Evolutionary conservation across 2,797 vertebrate species (phyloP).

Genomic region (Xyrichtys novacula): DNA sequence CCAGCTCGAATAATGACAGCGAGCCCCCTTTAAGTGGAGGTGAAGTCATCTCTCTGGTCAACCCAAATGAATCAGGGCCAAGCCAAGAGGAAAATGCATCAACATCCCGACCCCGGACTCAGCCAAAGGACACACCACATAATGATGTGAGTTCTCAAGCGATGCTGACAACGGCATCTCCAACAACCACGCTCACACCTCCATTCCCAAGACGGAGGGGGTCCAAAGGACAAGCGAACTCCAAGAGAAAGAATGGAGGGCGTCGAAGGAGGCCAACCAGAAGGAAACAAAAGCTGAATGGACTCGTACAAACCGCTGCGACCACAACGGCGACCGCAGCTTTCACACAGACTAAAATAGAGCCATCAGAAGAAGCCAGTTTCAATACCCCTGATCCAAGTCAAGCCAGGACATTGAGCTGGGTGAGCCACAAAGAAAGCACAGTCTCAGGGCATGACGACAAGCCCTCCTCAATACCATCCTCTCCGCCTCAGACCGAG

Average conservation of each 20-base stretch:
- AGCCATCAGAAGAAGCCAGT: constrained; percentile 50
- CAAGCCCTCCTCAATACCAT: constrained; percentile 34
- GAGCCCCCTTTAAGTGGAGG: constrained; percentile 41
- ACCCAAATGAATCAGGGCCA: constrained; percentile 46
- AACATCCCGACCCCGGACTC: constrained; percentile 12
- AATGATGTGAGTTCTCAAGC: constrained; percentile 39
- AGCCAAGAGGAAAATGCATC: constrained; percentile 47
- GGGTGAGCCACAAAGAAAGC: constrained; percentile 71
- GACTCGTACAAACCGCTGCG: constrained; percentile 23
- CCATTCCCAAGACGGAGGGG: neutral
- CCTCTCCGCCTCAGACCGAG: constrained; percentile 21
- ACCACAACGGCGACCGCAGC: constrained; percentile 48
- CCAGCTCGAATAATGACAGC: constrained; percentile 47
- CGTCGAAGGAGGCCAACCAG: constrained; percentile 84
- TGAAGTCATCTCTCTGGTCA: constrained; percentile 36
- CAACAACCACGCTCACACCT: constrained; percentile 21
- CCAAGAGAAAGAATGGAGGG: constrained; percentile 79
- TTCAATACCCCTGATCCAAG: constrained; percentile 68
- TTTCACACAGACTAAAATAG: constrained; percentile 63
- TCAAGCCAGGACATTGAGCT: constrained; percentile 73
- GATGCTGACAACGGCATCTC: constrained; percentile 25
- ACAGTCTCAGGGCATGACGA: constrained; percentile 51
- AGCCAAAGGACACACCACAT: constrained; percentile 30
- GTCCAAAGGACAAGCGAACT: constrained; percentile 22
- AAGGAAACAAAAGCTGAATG: constrained; percentile 80